Base-by-base conservation (phyloP, 2,888 invertebrate genomes). In the Aethes cnicana region DNA sequence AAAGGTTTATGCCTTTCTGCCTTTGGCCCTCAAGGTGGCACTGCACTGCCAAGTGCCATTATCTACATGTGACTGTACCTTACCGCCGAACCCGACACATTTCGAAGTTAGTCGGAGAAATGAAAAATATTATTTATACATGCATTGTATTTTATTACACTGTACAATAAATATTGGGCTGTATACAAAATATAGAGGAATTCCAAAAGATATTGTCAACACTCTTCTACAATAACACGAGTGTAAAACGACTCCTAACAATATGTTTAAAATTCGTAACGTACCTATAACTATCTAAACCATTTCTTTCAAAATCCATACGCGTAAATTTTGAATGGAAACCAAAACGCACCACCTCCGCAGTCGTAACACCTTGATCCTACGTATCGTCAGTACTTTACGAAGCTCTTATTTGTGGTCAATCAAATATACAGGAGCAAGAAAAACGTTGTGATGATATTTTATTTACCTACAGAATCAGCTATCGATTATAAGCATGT, bases 81-180 rank as follows among this genome's bases (percentile, higher is more conserved):
- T n/a, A n/a, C n/a, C n/a, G n/a, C n/a, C 18, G 21, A 21, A 2
- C 9, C 37, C 4, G 12, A 9, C 12, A 2, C 9, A n/a, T 7
- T 36, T 7, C 3, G 8, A 18, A 1, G 2, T n/a, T 6, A 0
- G 12, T 9, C 11, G 8, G 12, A 7, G 25, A 11, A 69, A 74
- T 63, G 70, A 82, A 80, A 74, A 61, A 62, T 57, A 59, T 50
- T 60, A 58, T 23, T 36, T 68, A 72, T 78, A 82, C 88, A 88
- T 88, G 88, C 88, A 88, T 84, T 79, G 79, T 86, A 84, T 77
- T 89, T 88, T 84, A 89, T 85, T 89, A 88, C 88, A 88, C 87
- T 89, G 88, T 89, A 89, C 88, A 89, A 85, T 89, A 87, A 83
- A 84, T 84, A 84, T 84, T 78, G 82, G 81, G 78, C 79, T 85